Base-by-base conservation (phyloP, 2,113 vertebrate genomes). In the Saguinus midas region DNA sequence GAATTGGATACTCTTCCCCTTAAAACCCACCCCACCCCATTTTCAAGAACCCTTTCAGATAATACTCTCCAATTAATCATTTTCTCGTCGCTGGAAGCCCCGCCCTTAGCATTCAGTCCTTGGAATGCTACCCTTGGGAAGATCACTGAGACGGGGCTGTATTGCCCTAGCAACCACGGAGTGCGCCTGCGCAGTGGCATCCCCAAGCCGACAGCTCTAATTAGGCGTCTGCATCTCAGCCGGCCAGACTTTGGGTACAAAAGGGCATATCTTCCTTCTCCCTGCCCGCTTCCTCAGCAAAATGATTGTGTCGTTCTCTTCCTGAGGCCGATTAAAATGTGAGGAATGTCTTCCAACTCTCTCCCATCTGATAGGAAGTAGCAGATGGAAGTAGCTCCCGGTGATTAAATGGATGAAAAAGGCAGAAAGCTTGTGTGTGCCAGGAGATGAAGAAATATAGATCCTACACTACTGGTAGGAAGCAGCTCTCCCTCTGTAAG, bases 401-500 rank as follows among this genome's bases (percentile, higher is more conserved):
- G 45, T 94, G 66, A 89, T 95, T 96, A 81, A 95, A 85, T 66
- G 72, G 3, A 64, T 72, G 37, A 66, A 93, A 93, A 81, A 43
- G 55, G 64, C 72, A 88, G 87, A 95, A 91, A 50, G 16, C 76
- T 88, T 85, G 18, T 5, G 12, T 70, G 17, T 95, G n/a, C 8
- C 43, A 32, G 55, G 50, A 76, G 27, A 73, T 76, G n/a, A 95
- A 20, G 43, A 58, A 76, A 27, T 43, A 64, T 72, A 70, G 83
- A 93, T 73, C 76, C 43, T 48, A 40, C 80, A 25, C 55, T 25
- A 87, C 48, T 75, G n/a, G 66, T 45, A 66, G 35, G 55, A 66
- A 73, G 23, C 43, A 32, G 32, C 58, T 13, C 18, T 43, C 17
- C 16, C 29, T 25, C 73, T 32, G 4, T 87, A 72, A 87, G 37